Percentiles rank a stretch among this genome's conserved stretches.
phyloP scores from a whole-genome alignment of 2,113 vertebrate species.

The Cololabis saira region DNA sequence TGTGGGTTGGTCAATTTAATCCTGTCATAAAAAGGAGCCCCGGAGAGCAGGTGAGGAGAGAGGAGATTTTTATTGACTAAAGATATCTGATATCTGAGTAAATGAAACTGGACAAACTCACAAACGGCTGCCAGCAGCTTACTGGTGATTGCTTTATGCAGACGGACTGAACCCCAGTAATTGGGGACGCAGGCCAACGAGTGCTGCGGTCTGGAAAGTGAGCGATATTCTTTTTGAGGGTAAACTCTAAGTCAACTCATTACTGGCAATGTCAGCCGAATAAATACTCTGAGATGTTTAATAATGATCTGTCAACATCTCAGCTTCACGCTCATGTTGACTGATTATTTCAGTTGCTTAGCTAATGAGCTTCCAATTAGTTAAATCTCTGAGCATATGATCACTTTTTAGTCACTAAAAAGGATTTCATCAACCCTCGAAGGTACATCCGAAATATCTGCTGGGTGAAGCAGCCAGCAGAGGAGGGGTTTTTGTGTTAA shows the following conservation, averaged over 20 bases:
- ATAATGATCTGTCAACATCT: slow-evolving; percentile 49
- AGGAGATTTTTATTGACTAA: slow-evolving; percentile 61
- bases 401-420: not conserved
- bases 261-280: slow-evolving; percentile 26
- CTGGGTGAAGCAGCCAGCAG: too few species aligned
- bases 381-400: not conserved
- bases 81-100: slow-evolving; percentile 45
- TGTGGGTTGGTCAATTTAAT: slow-evolving; percentile 63
- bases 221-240: slow-evolving; percentile 25
- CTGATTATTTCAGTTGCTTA: slow-evolving; percentile 8
- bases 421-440: not conserved
- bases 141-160: slow-evolving; percentile 29
- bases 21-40: slow-evolving; percentile 58
- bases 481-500: not conserved
- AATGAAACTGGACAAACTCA: slow-evolving; percentile 59
- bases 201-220: slow-evolving; percentile 12
- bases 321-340: slow-evolving; percentile 24
- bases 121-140: slow-evolving; percentile 36
- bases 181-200: slow-evolving; percentile 17
- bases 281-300: slow-evolving; percentile 50
- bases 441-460: not conserved
- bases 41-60: slow-evolving; percentile 34
- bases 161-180: slow-evolving; percentile 43
- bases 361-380: not conserved
- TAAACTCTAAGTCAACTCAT: slow-evolving; percentile 43